These are phyloP conservation scores for Harpalus rubripes DNA, from an alignment of 2,888 invertebrate species.

Conservation along the genomic window DNA sequence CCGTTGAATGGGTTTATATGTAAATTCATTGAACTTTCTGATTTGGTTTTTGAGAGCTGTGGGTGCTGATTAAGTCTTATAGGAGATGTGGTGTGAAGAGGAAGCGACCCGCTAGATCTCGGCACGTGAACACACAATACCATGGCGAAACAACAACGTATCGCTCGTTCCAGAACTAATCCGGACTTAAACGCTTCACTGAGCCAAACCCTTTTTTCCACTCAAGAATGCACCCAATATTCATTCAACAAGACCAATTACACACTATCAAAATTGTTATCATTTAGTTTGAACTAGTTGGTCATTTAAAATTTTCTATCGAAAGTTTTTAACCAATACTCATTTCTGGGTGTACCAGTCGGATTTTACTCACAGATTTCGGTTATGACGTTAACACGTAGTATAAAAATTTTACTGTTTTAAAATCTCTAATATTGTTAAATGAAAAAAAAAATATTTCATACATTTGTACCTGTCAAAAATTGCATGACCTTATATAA, in stretches of 20 bases:
- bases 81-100: slow-evolving; percentile 61
- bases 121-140: slow-evolving; percentile 19
- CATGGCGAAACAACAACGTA: slow-evolving; percentile 14
- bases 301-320: too few relatives aligned
- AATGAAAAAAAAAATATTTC: too few relatives aligned
- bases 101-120: slow-evolving; percentile 52
- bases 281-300: too few relatives aligned
- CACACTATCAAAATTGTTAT: not conserved
- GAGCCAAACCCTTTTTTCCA: slow-evolving; percentile 24
- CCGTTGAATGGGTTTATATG: slow-evolving; percentile 1
- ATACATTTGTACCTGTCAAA: too few relatives aligned
- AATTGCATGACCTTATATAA: too few relatives aligned
- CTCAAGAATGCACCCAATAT: slow-evolving; percentile 23
- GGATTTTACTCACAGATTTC: too few relatives aligned
- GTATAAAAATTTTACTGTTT: too few relatives aligned
- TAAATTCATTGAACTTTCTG: slow-evolving; percentile 26
- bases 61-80: slow-evolving; percentile 1
- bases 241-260: slow-evolving; percentile 9
- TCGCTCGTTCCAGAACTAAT: slow-evolving; percentile 58
- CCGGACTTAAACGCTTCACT: slow-evolving; percentile 14
- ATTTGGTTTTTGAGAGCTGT: slow-evolving; percentile 12
- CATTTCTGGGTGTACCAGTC: too few relatives aligned
- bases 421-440: too few relatives aligned
- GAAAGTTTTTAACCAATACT: too few relatives aligned
- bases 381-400: too few relatives aligned